Evolutionary conservation across 2,797 vertebrate species (phyloP).

Genomic region (Spinibarbus caldwelli): DNA sequence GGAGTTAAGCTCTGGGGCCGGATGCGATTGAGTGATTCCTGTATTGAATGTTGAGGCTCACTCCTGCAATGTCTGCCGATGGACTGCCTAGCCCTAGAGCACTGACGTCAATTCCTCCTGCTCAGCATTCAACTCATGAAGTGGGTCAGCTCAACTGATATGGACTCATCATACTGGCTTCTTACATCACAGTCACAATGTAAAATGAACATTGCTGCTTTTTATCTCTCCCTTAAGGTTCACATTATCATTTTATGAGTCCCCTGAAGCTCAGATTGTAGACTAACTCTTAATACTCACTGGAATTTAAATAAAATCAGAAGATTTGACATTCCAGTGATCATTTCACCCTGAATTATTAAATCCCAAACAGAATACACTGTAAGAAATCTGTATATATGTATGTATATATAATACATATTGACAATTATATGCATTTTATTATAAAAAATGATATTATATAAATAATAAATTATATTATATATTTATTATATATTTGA

Average conservation of each 20-base stretch:
- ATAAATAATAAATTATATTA: too few species aligned
- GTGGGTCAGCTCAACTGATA: conserved; percentile 83
- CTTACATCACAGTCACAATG: conserved; percentile 51
- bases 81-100: conserved; percentile 60
- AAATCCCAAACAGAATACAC: not conserved
- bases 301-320: conserved; percentile 37
- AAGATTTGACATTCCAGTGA: conserved; percentile 21
- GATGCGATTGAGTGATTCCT: conserved; percentile 49
- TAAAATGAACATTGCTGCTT: not conserved
- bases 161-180: conserved; percentile 58
- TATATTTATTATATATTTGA: too few species aligned
- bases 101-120: conserved; percentile 82
- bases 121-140: conserved; percentile 81
- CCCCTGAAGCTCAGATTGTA: conserved; percentile 31
- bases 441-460: too few species aligned
- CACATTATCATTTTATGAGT: conserved; percentile 18
- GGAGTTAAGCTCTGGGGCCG: conserved; percentile 35
- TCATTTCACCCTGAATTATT: not conserved
- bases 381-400: too few species aligned
- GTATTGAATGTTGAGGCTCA: conserved; percentile 48
- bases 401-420: too few species aligned
- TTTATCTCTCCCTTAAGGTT: conserved; percentile 19
- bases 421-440: too few species aligned
- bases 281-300: conserved; percentile 13
- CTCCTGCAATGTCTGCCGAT: conserved; percentile 49